A percentile compares a stretch with the other conserved stretches of the same genome.
Evolutionary conservation across 2,113 vertebrate species (phyloP).

Genomic region (Anas platyrhynchos): DNA sequence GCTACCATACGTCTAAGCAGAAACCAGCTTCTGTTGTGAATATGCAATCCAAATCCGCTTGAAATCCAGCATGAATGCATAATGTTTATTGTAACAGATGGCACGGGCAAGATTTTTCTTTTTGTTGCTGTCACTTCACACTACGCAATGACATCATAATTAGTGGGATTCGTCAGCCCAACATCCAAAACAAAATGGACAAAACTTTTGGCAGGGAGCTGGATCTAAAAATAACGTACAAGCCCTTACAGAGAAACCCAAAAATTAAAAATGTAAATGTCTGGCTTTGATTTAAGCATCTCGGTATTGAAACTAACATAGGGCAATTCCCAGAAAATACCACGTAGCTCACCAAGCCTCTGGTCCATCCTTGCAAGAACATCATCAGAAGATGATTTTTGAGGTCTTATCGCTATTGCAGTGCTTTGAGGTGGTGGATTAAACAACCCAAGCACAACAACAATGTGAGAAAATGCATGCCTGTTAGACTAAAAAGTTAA

Average conservation of each 20-base stretch:
- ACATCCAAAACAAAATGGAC: slow-evolving; percentile 8
- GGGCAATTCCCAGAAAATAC: background rate
- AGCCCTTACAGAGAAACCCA: slow-evolving; percentile 9
- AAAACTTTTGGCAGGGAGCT: slow-evolving; percentile 19
- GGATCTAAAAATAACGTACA: background rate
- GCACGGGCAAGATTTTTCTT: background rate
- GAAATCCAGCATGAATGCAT: background rate
- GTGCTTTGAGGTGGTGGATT: background rate
- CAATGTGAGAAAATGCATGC: background rate
- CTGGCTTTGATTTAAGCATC: background rate
- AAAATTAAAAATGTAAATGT: slow-evolving; percentile 32
- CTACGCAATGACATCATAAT: background rate
- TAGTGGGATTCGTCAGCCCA: slow-evolving; percentile 10
- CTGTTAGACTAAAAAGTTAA: background rate
- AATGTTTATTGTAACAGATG: slow-evolving; percentile 15
- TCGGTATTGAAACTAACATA: background rate
- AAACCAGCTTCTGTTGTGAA: background rate
- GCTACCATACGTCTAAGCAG: background rate
- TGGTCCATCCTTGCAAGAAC: background rate
- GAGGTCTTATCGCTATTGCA: background rate
- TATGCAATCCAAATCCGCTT: background rate
- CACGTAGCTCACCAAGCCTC: background rate
- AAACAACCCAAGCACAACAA: background rate
- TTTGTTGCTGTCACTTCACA: slow-evolving; percentile 35
- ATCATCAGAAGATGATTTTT: background rate